Evolutionary conservation across 2,113 vertebrate genomes (phyloP), one percentile per base, ranked within the genome.

Genomic region (Salvator merianae): DNA sequence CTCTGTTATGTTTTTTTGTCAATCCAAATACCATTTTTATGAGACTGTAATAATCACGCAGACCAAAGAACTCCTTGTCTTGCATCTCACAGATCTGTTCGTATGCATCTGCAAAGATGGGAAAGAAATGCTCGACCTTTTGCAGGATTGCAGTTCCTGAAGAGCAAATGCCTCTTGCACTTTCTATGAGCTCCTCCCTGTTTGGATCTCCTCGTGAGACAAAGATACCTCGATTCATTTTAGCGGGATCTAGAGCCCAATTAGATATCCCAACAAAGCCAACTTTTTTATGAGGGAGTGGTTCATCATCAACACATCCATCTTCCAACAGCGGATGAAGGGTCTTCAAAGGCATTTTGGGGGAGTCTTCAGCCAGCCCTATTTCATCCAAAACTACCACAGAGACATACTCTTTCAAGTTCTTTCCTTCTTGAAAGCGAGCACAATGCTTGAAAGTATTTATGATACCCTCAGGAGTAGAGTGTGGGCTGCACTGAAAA

Each of bases 331-430:
- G 94, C 0, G 99, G 99, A 87, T 99, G 99, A 85, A 99, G 96
- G 1, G 98, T 96, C 96, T 99, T 99, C 84, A 99, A 92, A 4
- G 98, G 98, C 98, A 99, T 99, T 93, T 98, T 98, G 36, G 97
- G 97, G 1, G 99, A 99, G 92, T 99, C 99, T 83, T 99, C 98
- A 0, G 99, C 99, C 86, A 99, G 94, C 13, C 99, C 99, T 2
- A 99, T 98, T 94, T 99, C 99, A 94, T 99, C 99, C 50, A 99
- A 87, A 74, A 99, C 99, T 89, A 99, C 99, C 77, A 99, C 98
- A 0, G 98, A 98, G 28, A 98, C 97, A 2, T 99, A 99, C 70
- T 97, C 98, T 2, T 94, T 13, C 38, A 99, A 93, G 90, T 99
- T 98, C 94, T 98, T 98, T 7, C 97, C 98, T 90, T 99, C 97